A percentile compares a stretch with the other conserved stretches of the same genome.
These are phyloP conservation scores for Epinephelus malabaricus DNA, from an alignment of 2,797 vertebrate genomes.

Conservation along the genomic window DNA sequence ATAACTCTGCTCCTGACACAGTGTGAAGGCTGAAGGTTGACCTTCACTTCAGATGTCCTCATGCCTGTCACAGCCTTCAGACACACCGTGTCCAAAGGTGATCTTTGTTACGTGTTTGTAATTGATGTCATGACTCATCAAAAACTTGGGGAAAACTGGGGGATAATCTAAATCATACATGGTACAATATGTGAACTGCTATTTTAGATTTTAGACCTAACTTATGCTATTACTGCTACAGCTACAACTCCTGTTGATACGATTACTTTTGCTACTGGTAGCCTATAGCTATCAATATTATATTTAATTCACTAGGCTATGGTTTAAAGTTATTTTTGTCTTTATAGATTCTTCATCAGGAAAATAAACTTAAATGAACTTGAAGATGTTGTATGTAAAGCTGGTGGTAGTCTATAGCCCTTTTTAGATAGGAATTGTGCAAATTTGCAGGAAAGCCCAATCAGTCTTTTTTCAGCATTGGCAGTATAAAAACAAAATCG, in stretches of 20 bases:
- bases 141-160: neutral
- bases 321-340: neutral
- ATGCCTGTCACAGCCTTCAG: slow-evolving; percentile 24
- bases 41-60: slow-evolving; percentile 57
- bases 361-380: neutral
- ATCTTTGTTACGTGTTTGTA: slow-evolving; percentile 11
- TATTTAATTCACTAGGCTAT: too few species aligned
- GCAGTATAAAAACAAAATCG: too few species aligned
- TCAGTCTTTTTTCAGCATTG: too few species aligned
- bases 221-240: neutral
- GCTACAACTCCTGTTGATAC: neutral
- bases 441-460: too few species aligned
- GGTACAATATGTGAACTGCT: neutral
- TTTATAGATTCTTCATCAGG: neutral
- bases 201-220: neutral
- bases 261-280: neutral
- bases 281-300: neutral
- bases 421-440: too few species aligned
- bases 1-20: slow-evolving; percentile 46
- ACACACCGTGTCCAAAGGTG: slow-evolving; percentile 2
- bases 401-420: too few species aligned
- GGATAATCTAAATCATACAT: neutral
- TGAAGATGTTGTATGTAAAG: neutral
- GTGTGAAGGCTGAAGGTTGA: slow-evolving; percentile 50
- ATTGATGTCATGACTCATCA: slow-evolving; percentile 28